A percentile compares a stretch with the other conserved stretches of the same genome.
These are phyloP conservation scores for Schizopygopsis pylzovi DNA, from an alignment of 2,797 vertebrate species.

Conservation along the genomic window DNA sequence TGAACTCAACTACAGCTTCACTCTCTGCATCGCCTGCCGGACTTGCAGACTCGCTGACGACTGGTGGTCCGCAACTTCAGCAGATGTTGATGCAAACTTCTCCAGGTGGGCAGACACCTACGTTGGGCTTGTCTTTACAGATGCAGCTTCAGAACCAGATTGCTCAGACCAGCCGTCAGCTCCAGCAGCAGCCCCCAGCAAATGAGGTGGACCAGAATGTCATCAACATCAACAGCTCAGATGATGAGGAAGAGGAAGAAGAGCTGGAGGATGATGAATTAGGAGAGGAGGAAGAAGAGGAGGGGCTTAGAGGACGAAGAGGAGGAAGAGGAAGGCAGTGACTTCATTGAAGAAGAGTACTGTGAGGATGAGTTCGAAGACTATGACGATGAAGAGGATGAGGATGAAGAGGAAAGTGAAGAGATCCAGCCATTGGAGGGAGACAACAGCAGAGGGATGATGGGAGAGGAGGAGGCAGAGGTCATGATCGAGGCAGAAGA, in stretches of 20 bases:
- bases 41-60: constrained; percentile 64
- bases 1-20: constrained; percentile 67
- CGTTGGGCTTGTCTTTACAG: constrained; percentile 60
- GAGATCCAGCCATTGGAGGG: constrained; percentile 80
- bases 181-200: constrained; percentile 61
- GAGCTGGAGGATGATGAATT: constrained; percentile 80
- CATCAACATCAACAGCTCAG: constrained; percentile 91
- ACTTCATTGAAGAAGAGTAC: constrained; percentile 72
- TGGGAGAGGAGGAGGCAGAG: constrained; percentile 70
- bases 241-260: constrained; percentile 87
- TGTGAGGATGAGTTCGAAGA: constrained; percentile 79
- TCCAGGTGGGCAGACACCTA: constrained; percentile 48
- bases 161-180: constrained; percentile 68
- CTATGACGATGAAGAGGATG: constrained; percentile 78
- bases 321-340: constrained; percentile 79
- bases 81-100: constrained; percentile 80
- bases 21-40: constrained; percentile 62
- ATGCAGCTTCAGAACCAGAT: constrained; percentile 65
- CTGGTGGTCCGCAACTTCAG: constrained; percentile 74
- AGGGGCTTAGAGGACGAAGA: constrained; percentile 79
- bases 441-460: constrained; percentile 67
- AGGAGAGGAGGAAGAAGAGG: constrained; percentile 75
- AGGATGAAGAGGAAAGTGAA: constrained; percentile 79
- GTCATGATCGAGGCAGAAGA: constrained; percentile 64
- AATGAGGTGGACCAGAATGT: constrained; percentile 79